Evolutionary conservation across 1,140 invertebrate genomes (phyloP).

Genomic region (Colletes latitarsis): DNA sequence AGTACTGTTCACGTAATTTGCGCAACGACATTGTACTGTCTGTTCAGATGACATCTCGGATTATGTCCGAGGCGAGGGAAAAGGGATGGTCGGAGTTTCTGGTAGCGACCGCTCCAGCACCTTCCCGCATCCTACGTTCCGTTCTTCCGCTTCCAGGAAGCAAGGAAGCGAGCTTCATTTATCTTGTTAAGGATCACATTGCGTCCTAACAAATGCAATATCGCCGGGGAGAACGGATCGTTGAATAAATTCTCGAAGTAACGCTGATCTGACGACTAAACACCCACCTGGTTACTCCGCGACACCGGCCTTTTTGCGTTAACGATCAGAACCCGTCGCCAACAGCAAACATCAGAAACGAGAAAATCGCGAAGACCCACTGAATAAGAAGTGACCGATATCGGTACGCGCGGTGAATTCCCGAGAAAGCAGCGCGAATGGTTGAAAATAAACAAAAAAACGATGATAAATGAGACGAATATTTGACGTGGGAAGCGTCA

Average conservation of each 20-base stretch:
- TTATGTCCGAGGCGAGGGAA: constrained; percentile 49
- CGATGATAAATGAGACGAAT: neutral
- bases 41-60: constrained; percentile 47
- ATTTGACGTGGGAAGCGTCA: neutral
- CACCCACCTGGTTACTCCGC: constrained; percentile 17
- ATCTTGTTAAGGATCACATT: constrained; percentile 69
- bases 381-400: neutral
- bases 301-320: constrained; percentile 48
- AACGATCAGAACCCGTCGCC: constrained; percentile 29
- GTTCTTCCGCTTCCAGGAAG: constrained; percentile 35
- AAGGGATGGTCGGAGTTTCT: constrained; percentile 28
- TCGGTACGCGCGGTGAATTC: neutral
- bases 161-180: constrained; percentile 63
- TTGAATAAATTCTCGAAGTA: constrained; percentile 61
- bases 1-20: constrained; percentile 52
- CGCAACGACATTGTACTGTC: constrained; percentile 19
- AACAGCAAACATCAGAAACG: constrained; percentile 28
- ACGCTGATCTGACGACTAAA: constrained; percentile 44
- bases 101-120: neutral
- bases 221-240: constrained; percentile 53
- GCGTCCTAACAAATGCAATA: constrained; percentile 69
- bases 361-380: constrained; percentile 37
- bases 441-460: neutral
- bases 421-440: constrained; percentile 14
- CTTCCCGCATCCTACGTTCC: constrained; percentile 35